Base-by-base conservation (phyloP, 1,140 invertebrate species). In the Tetragonula clypearis region DNA sequence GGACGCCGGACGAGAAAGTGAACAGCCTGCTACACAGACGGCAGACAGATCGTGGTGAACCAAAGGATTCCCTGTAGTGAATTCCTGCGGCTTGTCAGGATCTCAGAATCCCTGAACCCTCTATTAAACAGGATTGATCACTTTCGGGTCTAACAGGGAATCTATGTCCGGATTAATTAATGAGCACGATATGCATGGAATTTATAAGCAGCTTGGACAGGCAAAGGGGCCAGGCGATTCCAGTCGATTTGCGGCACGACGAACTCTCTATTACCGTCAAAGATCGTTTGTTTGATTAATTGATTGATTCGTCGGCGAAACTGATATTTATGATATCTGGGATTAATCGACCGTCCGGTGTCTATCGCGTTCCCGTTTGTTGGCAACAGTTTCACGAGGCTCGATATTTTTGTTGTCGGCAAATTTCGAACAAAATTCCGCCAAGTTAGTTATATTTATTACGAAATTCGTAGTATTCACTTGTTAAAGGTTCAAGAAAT, bases 51-150 rank as follows among this genome's bases (percentile, higher is more conserved):
- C 75, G 84, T 55, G 87, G 87, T 85, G 77, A 90, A 85, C 87
- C 78, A 49, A 77, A 41, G 41, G 73, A 78, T 76, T n/a, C 60
- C 35, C 65, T 79, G 41, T 84, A 87, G 72, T 79, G 80, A 78
- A 89, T 90, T 90, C 86, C 84, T 89, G 88, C 68, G 90, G 88
- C 65, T 23, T 19, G 8, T 1, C 35, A 21, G 56, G 56, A 87
- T 86, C 73, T 87, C 84, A 65, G 23, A 75, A 84, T 23, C 85
- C 75, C 71, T 85, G 60, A 87, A 77, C 30, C 85, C 53, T 84
- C 77, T 87, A 90, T 90, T 85, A 89, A 72, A 30, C 66, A 19
- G 53, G 21, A 75, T 58, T 84, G 88, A 71, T 77, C 85, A 23
- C 66, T 12, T 53, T 21, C 30, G 53, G 78, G 85, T 55, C 41